These are phyloP conservation scores for Ageneiosus marmoratus DNA, from an alignment of 2,113 vertebrate species.

Conservation along the genomic window DNA sequence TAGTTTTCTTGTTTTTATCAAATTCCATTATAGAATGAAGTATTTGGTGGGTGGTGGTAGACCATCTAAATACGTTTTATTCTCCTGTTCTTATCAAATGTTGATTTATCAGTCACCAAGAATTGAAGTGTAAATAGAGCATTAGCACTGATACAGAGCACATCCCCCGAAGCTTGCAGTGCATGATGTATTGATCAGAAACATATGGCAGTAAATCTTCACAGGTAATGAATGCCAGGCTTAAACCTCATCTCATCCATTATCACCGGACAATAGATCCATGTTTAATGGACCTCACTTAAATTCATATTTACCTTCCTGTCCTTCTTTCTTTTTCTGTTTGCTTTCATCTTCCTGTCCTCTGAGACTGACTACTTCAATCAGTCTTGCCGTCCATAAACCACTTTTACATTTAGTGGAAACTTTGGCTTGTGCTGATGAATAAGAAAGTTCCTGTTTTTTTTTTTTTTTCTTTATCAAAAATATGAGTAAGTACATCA, in stretches of 20 bases:
- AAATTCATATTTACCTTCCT: conserved; percentile 41
- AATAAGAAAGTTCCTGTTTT: neutral
- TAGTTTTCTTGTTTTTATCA: neutral
- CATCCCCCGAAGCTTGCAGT: neutral
- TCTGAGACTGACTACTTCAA: conserved; percentile 34
- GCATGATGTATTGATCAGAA: conserved; percentile 39
- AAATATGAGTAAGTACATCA: neutral
- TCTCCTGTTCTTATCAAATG: neutral
- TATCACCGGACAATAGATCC: conserved; percentile 38
- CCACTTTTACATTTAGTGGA: neutral
- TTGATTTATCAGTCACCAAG: conserved; percentile 6
- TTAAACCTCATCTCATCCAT: conserved; percentile 49
- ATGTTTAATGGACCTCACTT: conserved; percentile 33
- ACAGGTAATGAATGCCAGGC: conserved; percentile 51
- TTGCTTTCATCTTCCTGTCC: conserved; percentile 16
- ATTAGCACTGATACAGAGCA: neutral
- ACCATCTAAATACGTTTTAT: neutral
- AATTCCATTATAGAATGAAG: neutral
- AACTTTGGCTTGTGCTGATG: conserved; percentile 5
- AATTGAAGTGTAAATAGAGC: neutral
- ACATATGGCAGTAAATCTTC: conserved; percentile 51
- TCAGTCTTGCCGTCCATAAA: conserved; percentile 5
- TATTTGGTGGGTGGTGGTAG: too few species aligned
- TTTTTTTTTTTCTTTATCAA: neutral
- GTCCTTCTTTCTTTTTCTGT: conserved; percentile 1